phyloP scores from a whole-genome alignment of 2,888 invertebrate species.

The Heliconius ismenius region DNA sequence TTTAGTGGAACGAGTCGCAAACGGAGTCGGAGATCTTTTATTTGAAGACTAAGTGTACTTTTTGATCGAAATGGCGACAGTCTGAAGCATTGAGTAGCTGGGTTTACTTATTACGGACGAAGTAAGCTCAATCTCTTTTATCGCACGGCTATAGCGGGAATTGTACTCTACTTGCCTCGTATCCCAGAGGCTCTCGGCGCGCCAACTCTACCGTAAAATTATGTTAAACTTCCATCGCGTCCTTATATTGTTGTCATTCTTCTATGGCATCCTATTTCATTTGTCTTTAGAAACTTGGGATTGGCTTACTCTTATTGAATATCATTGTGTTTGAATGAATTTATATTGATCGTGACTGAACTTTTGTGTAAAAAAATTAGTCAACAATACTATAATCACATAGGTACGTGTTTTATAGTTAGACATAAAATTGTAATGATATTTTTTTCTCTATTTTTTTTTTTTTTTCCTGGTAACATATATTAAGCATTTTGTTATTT shows the following conservation, averaged over 20 bases:
- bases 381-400: too few relatives aligned
- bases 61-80: slow-evolving; percentile 58
- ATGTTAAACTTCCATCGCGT: slow-evolving; percentile 71
- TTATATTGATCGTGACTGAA: neutral
- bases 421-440: neutral
- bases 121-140: slow-evolving; percentile 79
- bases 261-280: slow-evolving; percentile 54
- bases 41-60: slow-evolving; percentile 49
- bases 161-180: slow-evolving; percentile 61
- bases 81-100: slow-evolving; percentile 56
- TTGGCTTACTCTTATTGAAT: slow-evolving; percentile 29
- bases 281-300: slow-evolving; percentile 42
- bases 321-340: neutral
- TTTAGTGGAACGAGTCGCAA: slow-evolving; percentile 36
- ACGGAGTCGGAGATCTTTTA: slow-evolving; percentile 40
- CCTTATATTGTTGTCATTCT: slow-evolving; percentile 62
- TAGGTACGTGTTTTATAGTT: neutral
- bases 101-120: slow-evolving; percentile 70
- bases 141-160: slow-evolving; percentile 72
- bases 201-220: slow-evolving; percentile 74
- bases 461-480: too few relatives aligned
- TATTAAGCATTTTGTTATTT: too few relatives aligned
- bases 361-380: neutral
- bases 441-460: neutral
- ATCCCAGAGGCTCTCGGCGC: slow-evolving; percentile 62